Evolutionary conservation across 2,888 invertebrate species (phyloP).

Genomic region (Phengaris alcon): DNA sequence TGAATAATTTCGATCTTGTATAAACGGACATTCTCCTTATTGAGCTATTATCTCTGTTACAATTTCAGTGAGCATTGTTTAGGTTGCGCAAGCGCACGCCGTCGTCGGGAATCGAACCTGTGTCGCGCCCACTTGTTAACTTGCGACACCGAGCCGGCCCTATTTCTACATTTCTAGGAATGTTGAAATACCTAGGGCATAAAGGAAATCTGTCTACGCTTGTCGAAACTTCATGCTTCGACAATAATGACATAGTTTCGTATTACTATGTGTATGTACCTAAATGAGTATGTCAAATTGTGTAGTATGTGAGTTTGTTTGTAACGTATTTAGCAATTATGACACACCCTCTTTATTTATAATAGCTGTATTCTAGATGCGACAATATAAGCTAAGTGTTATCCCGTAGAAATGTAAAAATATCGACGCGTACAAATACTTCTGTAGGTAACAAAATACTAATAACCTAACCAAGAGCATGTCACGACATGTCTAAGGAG

Average conservation of each 20-base stretch:
- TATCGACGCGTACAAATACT: no score
- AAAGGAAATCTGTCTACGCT: constrained; percentile 29
- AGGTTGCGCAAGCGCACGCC: constrained; percentile 39
- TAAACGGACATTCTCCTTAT: constrained; percentile 5
- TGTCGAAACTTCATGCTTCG: constrained; percentile 26
- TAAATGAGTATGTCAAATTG: neutral
- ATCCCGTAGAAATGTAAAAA: neutral
- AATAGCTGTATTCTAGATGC: neutral
- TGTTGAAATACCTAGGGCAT: constrained; percentile 31
- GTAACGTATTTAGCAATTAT: neutral
- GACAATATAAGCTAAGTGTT: neutral
- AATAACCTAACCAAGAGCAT: no score
- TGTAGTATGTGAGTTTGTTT: neutral
- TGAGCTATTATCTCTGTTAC: constrained; percentile 21
- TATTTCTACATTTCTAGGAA: constrained; percentile 29
- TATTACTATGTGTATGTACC: neutral
- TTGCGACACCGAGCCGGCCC: constrained; percentile 38
- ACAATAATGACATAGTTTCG: constrained; percentile 20
- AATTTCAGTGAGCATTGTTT: constrained; percentile 29
- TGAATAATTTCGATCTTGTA: constrained; percentile 3
- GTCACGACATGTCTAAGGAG: no score
- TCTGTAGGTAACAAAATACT: no score
- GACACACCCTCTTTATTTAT: no score
- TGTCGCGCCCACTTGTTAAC: constrained; percentile 54
- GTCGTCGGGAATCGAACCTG: constrained; percentile 47